phyloP scores from a whole-genome alignment of 2,888 invertebrate genomes.

The Melangyna quadrimaculata region DNA sequence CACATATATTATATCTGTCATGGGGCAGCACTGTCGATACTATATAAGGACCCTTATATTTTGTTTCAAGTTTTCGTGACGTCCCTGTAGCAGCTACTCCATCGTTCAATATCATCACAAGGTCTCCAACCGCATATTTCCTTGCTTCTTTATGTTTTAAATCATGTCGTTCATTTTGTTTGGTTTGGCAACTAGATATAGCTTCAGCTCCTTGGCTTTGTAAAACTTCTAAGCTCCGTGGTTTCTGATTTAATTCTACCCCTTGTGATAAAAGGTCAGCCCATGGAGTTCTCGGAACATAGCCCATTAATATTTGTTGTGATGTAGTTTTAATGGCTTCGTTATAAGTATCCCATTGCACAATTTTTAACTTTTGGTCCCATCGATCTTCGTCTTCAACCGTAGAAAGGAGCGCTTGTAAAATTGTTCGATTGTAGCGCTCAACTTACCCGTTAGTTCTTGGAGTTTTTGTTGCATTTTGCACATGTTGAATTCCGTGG shows the following conservation, averaged over 20 bases:
- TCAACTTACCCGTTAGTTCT: too few species aligned
- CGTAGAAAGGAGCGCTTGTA: too few species aligned
- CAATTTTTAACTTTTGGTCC: too few species aligned
- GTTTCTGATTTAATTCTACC: not conserved
- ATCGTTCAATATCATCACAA: not conserved
- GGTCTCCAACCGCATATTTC: not conserved
- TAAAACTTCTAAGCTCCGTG: not conserved
- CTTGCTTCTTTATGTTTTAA: not conserved
- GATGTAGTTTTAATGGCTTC: too few species aligned
- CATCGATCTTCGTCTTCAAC: too few species aligned
- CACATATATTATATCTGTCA: not conserved
- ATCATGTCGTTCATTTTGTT: not conserved
- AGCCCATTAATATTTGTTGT: too few species aligned
- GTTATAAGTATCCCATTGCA: too few species aligned
- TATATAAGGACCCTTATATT: not conserved
- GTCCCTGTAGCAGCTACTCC: slow-evolving; percentile 1
- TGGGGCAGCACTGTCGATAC: not conserved
- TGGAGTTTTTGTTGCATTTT: too few species aligned
- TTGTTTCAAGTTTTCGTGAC: not conserved
- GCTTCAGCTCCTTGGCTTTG: not conserved
- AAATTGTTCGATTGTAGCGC: too few species aligned
- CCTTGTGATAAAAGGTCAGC: not conserved
- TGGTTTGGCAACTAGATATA: not conserved
- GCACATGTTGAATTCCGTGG: too few species aligned
- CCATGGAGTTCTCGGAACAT: not conserved